Percentiles rank a stretch among this genome's conserved stretches.
Conservation (phyloP, 2,888 invertebrate genomes). For the Phyllotreta striolata region DNA sequence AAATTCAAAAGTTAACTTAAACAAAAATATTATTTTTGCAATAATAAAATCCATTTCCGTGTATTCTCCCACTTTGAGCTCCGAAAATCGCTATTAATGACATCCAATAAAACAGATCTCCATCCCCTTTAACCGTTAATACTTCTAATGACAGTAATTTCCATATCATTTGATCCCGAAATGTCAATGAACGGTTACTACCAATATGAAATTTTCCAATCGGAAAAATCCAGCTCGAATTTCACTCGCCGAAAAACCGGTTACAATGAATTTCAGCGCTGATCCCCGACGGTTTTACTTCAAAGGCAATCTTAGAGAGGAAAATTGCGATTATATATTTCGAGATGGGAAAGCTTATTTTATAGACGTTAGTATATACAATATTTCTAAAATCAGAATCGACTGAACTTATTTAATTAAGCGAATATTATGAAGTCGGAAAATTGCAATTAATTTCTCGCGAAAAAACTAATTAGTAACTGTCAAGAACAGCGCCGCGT, state of each 20-base stretch:
- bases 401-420: conserved; percentile 12
- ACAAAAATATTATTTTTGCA: background rate
- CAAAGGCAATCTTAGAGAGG: background rate
- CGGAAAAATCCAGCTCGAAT: conserved; percentile 11
- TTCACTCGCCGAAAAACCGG: background rate
- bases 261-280: no score
- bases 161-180: conserved; percentile 30
- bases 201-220: conserved; percentile 25
- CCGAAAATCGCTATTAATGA: conserved; percentile 28
- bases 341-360: background rate
- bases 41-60: background rate
- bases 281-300: no score
- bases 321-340: background rate
- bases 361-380: background rate
- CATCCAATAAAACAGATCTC: conserved; percentile 29
- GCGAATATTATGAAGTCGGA: conserved; percentile 1
- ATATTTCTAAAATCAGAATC: background rate
- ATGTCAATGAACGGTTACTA: conserved; percentile 17
- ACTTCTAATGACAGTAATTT: conserved; percentile 32
- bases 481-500: background rate
- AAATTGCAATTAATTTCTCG: conserved; percentile 11
- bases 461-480: conserved; percentile 16
- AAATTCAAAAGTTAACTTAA: background rate
- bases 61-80: conserved; percentile 9
- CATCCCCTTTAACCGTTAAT: conserved; percentile 33